Evolutionary conservation across 2,888 invertebrate species (phyloP).

Genomic region (Stenotaenia linearis): DNA sequence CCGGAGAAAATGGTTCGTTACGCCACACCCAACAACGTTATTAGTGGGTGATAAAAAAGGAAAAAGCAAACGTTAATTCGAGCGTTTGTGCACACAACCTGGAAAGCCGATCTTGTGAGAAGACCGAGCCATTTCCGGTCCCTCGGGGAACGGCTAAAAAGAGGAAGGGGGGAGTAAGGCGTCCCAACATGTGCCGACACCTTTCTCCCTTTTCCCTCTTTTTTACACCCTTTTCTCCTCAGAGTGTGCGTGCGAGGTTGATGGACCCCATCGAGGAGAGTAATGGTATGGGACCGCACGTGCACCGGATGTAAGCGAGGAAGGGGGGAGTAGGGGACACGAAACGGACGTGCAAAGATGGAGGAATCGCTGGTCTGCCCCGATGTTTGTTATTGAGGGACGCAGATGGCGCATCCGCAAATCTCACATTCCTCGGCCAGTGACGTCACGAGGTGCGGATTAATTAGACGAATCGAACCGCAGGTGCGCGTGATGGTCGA

Average conservation of each 20-base stretch:
- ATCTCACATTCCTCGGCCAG: not conserved
- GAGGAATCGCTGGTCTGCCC: not conserved
- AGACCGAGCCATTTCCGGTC: not conserved
- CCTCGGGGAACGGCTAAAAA: not conserved
- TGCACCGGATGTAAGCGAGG: conserved; percentile 1
- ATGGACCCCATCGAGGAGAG: conserved; percentile 11
- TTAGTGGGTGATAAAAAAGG: not conserved
- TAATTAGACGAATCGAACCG: not conserved
- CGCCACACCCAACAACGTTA: not conserved
- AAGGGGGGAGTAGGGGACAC: not conserved
- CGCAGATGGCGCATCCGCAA: conserved; percentile 2
- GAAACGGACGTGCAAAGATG: conserved; percentile 12
- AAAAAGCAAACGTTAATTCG: not conserved
- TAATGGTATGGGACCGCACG: conserved; percentile 22
- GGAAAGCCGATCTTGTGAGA: not conserved
- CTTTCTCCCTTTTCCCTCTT: not conserved
- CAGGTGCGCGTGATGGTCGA: not conserved
- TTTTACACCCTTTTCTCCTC: not conserved
- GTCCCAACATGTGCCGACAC: not conserved
- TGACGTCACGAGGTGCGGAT: not conserved
- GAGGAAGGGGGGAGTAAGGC: not conserved
- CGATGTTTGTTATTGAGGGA: not conserved
- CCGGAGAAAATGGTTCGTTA: not conserved
- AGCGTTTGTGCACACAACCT: not conserved
- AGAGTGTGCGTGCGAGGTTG: too few relatives aligned